Conservation (phyloP, 2,797 vertebrate species). For the Notamacropus eugenii region DNA sequence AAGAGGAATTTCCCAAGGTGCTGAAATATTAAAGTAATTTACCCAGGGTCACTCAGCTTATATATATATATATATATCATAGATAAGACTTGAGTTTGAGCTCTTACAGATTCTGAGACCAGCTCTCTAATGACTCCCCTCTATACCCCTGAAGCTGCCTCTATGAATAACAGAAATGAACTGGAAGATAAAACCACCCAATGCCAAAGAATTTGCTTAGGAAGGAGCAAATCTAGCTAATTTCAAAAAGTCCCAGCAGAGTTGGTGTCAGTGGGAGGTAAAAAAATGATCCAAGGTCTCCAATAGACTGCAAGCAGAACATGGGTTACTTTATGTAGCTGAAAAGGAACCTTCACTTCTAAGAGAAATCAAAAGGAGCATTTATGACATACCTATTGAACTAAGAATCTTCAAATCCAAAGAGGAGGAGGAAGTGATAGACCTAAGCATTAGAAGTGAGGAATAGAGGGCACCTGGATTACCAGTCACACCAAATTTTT, state of each 20-base stretch:
- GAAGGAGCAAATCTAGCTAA: not conserved
- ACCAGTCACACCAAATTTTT: not conserved
- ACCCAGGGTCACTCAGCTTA: not conserved
- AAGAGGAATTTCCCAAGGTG: not conserved
- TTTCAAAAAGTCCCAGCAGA: not conserved
- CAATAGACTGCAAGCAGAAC: not conserved
- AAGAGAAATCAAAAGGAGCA: not conserved
- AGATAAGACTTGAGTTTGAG: not conserved
- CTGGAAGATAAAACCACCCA: not conserved
- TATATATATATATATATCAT: not conserved
- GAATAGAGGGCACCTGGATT: not conserved
- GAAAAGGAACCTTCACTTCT: not conserved
- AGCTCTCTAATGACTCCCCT: not conserved
- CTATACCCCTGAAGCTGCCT: not conserved
- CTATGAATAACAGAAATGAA: not conserved
- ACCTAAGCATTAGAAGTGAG: not conserved
- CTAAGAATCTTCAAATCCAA: not conserved
- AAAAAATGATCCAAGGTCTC: not conserved
- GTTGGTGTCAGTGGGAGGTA: not conserved
- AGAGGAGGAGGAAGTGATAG: not conserved
- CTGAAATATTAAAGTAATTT: not conserved
- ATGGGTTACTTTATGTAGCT: not conserved
- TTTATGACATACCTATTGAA: not conserved
- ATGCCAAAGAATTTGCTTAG: not conserved
- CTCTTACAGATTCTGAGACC: not conserved